A percentile compares a stretch with the other conserved stretches of the same genome.
These are phyloP conservation scores for Chrysomela aeneicollis DNA, from an alignment of 2,888 invertebrate genomes.

Conservation along the genomic window DNA sequence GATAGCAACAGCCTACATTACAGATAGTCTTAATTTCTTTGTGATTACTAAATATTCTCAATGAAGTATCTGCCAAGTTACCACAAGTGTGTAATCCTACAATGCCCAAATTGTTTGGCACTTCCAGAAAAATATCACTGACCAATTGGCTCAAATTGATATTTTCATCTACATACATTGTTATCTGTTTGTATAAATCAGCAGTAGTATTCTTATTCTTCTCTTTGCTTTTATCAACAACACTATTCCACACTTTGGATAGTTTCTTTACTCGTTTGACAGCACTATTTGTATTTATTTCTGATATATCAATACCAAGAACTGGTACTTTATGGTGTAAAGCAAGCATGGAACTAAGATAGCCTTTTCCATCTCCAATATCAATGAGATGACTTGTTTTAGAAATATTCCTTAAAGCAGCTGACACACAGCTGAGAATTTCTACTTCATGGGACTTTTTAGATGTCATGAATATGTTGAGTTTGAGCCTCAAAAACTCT, in stretches of 20 bases:
- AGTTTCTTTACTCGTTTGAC: constrained; percentile 64
- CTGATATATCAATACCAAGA: constrained; percentile 82
- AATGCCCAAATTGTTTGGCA: constrained; percentile 63
- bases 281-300: constrained; percentile 73
- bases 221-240: constrained; percentile 40
- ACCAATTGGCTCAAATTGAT: constrained; percentile 66
- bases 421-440: constrained; percentile 69
- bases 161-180: constrained; percentile 68
- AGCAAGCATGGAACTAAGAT: constrained; percentile 78
- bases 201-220: constrained; percentile 36
- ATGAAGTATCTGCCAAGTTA: constrained; percentile 76
- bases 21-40: constrained; percentile 69
- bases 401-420: constrained; percentile 61
- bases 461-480: constrained; percentile 77
- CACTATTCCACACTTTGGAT: constrained; percentile 58
- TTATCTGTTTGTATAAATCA: constrained; percentile 68
- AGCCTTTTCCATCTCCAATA: constrained; percentile 90
- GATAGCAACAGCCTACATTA: constrained; percentile 91
- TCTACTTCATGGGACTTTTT: constrained; percentile 87
- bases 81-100: constrained; percentile 92
- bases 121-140: constrained; percentile 61
- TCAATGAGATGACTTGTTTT: constrained; percentile 71
- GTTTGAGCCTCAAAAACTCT: constrained; percentile 54
- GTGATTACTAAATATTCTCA: constrained; percentile 72
- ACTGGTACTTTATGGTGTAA: constrained; percentile 76